Base-by-base conservation (phyloP, 2,113 vertebrate species). In the Grallaria varia region DNA sequence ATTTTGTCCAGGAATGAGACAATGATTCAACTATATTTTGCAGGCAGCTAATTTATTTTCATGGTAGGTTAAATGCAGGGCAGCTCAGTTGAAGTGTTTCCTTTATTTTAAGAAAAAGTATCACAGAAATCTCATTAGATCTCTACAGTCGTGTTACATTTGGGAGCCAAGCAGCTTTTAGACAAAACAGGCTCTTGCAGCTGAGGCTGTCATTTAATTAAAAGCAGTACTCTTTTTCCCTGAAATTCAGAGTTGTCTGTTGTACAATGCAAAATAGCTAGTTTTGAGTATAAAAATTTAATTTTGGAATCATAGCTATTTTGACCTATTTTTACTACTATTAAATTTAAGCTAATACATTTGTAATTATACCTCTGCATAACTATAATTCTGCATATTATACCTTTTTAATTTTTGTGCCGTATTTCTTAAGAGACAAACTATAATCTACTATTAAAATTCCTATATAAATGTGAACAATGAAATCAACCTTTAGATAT, bases 41-140 rank as follows among this genome's bases (percentile, higher is more conserved):
- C 53, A 89, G 62, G 30, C 85, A 95, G 64, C 45, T 96, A 64
- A 93, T 92, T 94, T 96, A 79, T 94, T 96, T 96, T 94, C 87
- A 95, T 1, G 56, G 91, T 92, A 78, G 59, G 76, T 91, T 92
- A 94, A 95, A 90, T 25, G 19, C 66, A 87, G 85, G 21, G 62
- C 66, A 95, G 66, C 79, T 84, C 81, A 67, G 74, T 9, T 93
- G 60, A 92, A 96, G 21, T 72, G 45, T 53, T 92, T 96, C 86
- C 73, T 83, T 63, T 66, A 68, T 55, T 97, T 90, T 80, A 85
- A 58, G 75, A 88, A 77, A 92, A 94, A 73, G 56, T 53, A 50
- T 67, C 60, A 94, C 20, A 89, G 86, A 95, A 87, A 91, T 84
- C 52, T 88, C 90, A 94, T 88, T 81, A 78, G 67, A 95, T 86